These are phyloP conservation scores for Cotesia congregata DNA, from an alignment of 2,888 invertebrate genomes.

Conservation along the genomic window DNA sequence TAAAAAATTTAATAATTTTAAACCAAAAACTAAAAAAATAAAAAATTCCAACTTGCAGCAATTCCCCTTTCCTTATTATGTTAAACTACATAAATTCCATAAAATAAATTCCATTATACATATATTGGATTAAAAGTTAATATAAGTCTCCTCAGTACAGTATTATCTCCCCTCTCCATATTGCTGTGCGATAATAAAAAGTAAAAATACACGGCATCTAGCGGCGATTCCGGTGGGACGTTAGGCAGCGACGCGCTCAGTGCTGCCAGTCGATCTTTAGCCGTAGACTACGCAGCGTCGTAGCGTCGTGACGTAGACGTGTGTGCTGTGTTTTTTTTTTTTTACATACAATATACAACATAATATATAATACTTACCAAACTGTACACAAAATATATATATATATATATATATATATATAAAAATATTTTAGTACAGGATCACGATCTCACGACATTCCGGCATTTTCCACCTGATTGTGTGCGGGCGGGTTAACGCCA, in stretches of 20 bases:
- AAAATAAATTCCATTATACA: too few relatives aligned
- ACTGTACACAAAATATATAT: neutral
- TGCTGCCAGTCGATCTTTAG: slow-evolving; percentile 61
- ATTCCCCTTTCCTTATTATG: too few relatives aligned
- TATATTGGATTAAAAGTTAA: too few relatives aligned
- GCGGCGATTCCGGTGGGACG: slow-evolving; percentile 17
- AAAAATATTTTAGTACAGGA: slow-evolving; percentile 8
- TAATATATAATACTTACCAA: slow-evolving; percentile 58
- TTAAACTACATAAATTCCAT: too few relatives aligned
- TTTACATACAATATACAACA: slow-evolving; percentile 40
- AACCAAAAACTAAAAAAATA: too few relatives aligned
- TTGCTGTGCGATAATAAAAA: neutral
- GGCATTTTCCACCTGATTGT: slow-evolving; percentile 67
- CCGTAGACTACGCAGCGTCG: neutral
- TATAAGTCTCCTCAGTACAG: neutral
- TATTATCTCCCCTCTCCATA: neutral
- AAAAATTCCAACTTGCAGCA: too few relatives aligned
- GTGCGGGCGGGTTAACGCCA: slow-evolving; percentile 62
- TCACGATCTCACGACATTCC: slow-evolving; percentile 62
- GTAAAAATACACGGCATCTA: neutral
- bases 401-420: slow-evolving; percentile 4
- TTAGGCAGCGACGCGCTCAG: slow-evolving; percentile 50
- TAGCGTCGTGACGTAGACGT: neutral
- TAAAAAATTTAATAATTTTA: too few relatives aligned
- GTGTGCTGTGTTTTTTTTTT: neutral